Conservation (phyloP, 2,888 invertebrate genomes). For the Limnephilus marmoratus region DNA sequence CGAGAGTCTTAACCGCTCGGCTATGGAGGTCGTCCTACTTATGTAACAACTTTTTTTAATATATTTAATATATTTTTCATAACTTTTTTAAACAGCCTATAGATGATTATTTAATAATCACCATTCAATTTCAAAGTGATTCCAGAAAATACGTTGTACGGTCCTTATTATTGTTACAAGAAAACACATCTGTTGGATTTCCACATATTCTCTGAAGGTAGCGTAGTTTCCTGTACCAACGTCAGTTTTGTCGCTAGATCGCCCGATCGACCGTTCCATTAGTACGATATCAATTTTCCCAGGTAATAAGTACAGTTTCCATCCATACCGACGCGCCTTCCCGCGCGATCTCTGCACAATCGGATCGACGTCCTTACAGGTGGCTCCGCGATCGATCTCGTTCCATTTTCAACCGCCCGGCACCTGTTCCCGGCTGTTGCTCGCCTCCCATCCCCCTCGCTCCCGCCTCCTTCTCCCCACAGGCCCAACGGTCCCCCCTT, state of each 20-base stretch:
- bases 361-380: constrained; percentile 55
- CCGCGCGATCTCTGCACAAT: constrained; percentile 46
- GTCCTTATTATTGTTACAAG: background rate
- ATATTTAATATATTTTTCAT: too few species aligned
- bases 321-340: constrained; percentile 39
- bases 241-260: constrained; percentile 36
- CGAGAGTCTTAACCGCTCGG: too few species aligned
- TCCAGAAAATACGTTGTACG: background rate
- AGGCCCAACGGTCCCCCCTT: constrained; percentile 25
- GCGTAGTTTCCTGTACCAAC: background rate
- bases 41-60: too few species aligned
- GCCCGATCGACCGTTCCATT: background rate
- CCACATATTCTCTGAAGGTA: background rate
- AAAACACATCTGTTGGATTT: background rate
- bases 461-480: constrained; percentile 17
- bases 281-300: background rate
- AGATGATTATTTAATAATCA: background rate
- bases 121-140: background rate
- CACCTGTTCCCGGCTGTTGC: constrained; percentile 64
- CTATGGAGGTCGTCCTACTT: background rate
- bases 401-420: constrained; percentile 59
- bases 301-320: background rate
- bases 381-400: constrained; percentile 59
- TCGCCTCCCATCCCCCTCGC: constrained; percentile 39
- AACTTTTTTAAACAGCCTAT: too few species aligned